Conservation (phyloP, 1,140 invertebrate genomes). For the Dendroctonus ponderosae region DNA sequence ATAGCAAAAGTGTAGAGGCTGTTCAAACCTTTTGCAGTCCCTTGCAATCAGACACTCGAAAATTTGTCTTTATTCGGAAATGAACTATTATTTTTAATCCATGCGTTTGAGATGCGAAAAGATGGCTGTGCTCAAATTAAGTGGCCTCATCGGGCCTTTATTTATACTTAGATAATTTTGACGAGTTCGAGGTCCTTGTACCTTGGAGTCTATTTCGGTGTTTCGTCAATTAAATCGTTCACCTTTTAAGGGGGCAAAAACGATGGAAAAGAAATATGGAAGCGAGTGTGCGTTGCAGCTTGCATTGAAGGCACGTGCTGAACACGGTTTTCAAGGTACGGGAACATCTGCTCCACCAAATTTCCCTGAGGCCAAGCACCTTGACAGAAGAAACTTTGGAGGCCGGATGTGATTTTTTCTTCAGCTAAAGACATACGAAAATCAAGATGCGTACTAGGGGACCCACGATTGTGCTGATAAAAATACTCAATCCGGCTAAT, state of each 20-base stretch:
- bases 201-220: constrained; percentile 20
- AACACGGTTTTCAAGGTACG: constrained; percentile 15
- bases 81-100: no score
- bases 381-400: not conserved
- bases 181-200: constrained; percentile 6
- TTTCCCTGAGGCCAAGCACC: constrained; percentile 3
- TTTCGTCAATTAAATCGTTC: constrained; percentile 23
- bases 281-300: constrained; percentile 10
- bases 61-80: no score
- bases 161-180: no score
- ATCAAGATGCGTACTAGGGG: constrained; percentile 1
- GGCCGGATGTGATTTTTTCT: constrained; percentile 13
- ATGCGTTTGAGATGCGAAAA: no score
- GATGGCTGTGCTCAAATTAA: no score
- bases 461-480: no score
- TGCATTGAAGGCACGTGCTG: constrained; percentile 13
- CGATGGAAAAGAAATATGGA: constrained; percentile 8
- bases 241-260: constrained; percentile 18
- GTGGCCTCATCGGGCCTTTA: no score
- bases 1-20: no score
- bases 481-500: no score
- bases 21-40: no score
- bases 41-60: no score
- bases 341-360: constrained; percentile 6
- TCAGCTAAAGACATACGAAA: not conserved